Evolutionary conservation across 2,888 invertebrate genomes (phyloP).

Genomic region (Spicauda simplicius): DNA sequence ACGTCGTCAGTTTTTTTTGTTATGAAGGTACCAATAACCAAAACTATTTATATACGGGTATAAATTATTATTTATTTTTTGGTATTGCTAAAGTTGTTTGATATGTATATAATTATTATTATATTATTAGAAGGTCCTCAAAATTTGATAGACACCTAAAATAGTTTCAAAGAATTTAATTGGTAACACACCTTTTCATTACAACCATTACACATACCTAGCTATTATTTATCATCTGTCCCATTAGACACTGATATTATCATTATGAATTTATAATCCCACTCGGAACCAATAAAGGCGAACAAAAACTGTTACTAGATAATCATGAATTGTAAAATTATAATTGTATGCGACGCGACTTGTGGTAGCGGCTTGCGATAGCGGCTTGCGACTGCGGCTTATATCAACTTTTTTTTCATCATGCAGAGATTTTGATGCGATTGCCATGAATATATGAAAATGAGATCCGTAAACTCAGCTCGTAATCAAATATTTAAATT

Average conservation of each 20-base stretch:
- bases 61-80: too few species aligned
- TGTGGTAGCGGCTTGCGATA: not conserved
- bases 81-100: too few species aligned
- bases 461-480: too few species aligned
- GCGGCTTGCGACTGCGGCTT: not conserved
- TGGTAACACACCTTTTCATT: not conserved
- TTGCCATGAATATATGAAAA: too few species aligned
- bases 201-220: not conserved
- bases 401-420: too few species aligned
- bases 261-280: slow-evolving; percentile 10
- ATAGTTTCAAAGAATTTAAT: too few species aligned
- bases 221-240: not conserved
- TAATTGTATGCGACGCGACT: not conserved
- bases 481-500: too few species aligned
- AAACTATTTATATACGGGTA: too few species aligned
- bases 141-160: not conserved
- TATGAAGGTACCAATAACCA: too few species aligned
- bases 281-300: slow-evolving; percentile 11
- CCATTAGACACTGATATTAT: slow-evolving; percentile 5
- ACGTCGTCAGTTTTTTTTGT: too few species aligned
- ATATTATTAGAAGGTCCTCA: not conserved
- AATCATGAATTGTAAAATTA: slow-evolving; percentile 12
- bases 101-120: too few species aligned
- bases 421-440: too few species aligned
- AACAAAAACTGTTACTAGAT: slow-evolving; percentile 6